Evolutionary conservation across 2,888 invertebrate species (phyloP).

Genomic region (Apodemia hepburni): DNA sequence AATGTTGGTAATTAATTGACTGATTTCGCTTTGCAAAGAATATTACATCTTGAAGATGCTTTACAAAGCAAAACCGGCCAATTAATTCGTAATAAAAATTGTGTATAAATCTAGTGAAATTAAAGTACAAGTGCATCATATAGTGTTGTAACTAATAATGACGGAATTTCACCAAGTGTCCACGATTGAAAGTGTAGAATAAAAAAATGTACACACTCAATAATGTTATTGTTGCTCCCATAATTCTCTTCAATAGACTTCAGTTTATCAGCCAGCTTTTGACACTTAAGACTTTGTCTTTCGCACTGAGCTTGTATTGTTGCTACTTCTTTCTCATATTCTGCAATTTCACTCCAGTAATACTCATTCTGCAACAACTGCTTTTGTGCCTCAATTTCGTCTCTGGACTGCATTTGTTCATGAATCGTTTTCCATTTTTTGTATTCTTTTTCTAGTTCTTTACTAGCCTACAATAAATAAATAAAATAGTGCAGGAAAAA

Average conservation of each 20-base stretch:
- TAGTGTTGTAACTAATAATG: too few species aligned
- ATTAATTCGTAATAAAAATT: too few species aligned
- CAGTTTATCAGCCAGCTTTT: constrained; percentile 53
- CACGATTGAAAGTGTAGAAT: too few species aligned
- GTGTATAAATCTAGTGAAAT: too few species aligned
- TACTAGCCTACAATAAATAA: constrained; percentile 46
- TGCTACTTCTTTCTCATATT: constrained; percentile 50
- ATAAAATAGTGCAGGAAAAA: neutral
- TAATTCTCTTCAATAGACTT: constrained; percentile 52
- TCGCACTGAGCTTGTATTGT: constrained; percentile 62
- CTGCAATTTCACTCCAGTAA: constrained; percentile 70
- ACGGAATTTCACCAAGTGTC: too few species aligned
- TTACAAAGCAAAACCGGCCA: too few species aligned
- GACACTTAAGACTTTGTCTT: constrained; percentile 62
- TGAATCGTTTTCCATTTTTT: constrained; percentile 76
- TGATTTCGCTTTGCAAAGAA: too few species aligned
- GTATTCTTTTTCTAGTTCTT: constrained; percentile 64
- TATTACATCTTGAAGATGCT: too few species aligned
- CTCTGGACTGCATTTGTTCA: constrained; percentile 76
- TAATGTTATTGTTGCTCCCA: constrained; percentile 53
- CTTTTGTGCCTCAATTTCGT: constrained; percentile 69
- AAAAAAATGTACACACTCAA: constrained; percentile 56
- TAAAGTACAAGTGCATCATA: too few species aligned
- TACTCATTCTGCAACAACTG: constrained; percentile 77
- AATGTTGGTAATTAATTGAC: too few species aligned